phyloP scores from a whole-genome alignment of 2,113 vertebrate species.

The Desmodus rotundus region DNA sequence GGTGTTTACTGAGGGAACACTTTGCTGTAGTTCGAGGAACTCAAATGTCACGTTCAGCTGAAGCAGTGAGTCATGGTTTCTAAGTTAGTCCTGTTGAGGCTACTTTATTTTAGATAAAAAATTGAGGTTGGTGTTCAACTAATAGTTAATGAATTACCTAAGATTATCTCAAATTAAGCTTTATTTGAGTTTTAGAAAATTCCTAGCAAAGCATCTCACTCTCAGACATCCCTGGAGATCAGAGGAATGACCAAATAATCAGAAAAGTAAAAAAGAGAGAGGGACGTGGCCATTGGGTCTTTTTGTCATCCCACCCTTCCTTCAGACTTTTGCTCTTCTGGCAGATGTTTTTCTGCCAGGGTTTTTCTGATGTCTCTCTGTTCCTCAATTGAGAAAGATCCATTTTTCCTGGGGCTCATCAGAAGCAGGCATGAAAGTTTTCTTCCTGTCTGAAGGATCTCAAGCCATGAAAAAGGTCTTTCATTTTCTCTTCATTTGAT shows the following conservation, averaged over 20 bases:
- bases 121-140: neutral
- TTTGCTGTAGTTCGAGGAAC: neutral
- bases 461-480: conserved; percentile 5
- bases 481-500: neutral
- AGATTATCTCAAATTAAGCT: neutral
- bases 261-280: neutral
- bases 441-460: conserved; percentile 5
- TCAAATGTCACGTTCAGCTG: conserved; percentile 7
- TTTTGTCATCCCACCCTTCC: neutral
- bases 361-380: conserved; percentile 18
- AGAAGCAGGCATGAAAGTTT: neutral
- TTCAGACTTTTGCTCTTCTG: neutral
- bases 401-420: neutral
- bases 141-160: neutral
- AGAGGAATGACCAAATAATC: neutral
- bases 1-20: neutral
- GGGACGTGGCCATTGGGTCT: neutral
- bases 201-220: neutral
- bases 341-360: neutral
- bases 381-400: neutral
- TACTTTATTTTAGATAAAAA: neutral
- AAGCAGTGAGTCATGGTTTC: conserved; percentile 20
- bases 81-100: neutral
- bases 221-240: neutral
- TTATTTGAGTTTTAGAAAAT: neutral